phyloP scores from a whole-genome alignment of 2,888 invertebrate species.

The Tortricodes alternella region DNA sequence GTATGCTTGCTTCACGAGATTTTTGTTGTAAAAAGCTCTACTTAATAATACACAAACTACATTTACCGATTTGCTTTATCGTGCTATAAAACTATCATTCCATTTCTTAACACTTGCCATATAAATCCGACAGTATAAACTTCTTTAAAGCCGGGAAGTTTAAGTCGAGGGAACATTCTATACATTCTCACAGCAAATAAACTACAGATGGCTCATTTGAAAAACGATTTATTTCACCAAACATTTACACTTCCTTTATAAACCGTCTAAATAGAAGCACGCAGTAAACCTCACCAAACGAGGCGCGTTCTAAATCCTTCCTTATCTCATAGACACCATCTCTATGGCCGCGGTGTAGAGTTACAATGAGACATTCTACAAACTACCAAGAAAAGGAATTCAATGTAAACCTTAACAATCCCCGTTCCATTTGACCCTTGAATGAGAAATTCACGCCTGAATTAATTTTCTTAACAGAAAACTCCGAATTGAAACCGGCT shows the following conservation, averaged over 20 bases:
- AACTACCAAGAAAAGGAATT: constrained; percentile 53
- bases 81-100: too few relatives aligned
- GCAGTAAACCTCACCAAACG: constrained; percentile 53
- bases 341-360: constrained; percentile 55
- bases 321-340: constrained; percentile 69
- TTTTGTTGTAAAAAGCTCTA: too few relatives aligned
- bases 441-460: constrained; percentile 67
- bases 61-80: too few relatives aligned
- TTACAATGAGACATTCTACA: constrained; percentile 61
- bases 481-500: constrained; percentile 40
- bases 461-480: constrained; percentile 55
- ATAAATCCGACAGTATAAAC: too few relatives aligned
- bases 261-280: constrained; percentile 50
- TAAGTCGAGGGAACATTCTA: too few relatives aligned
- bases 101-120: too few relatives aligned
- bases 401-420: constrained; percentile 53
- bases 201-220: constrained; percentile 1
- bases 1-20: too few relatives aligned
- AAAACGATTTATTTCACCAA: constrained; percentile 31
- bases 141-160: not conserved
- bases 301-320: constrained; percentile 58
- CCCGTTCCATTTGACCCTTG: constrained; percentile 49
- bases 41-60: too few relatives aligned
- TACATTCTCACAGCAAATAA: not conserved
- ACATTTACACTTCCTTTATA: constrained; percentile 44